These are phyloP conservation scores for Sphinx pinastri DNA, from an alignment of 2,888 invertebrate genomes.

Conservation along the genomic window DNA sequence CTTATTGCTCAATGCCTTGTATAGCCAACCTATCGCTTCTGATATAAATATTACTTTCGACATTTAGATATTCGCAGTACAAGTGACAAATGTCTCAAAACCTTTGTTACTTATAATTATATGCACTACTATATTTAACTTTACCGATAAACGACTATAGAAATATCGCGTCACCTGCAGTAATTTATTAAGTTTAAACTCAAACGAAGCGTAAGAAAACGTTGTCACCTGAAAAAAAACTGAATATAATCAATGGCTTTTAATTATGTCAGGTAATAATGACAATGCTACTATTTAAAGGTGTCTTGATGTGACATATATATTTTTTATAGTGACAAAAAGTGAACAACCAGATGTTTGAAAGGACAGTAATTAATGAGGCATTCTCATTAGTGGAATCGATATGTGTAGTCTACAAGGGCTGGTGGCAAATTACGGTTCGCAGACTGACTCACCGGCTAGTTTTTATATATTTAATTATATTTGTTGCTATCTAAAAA, in stretches of 20 bases:
- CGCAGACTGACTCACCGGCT: too few relatives aligned
- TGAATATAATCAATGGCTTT: background rate
- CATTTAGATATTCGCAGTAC: background rate
- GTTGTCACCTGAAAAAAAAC: constrained; percentile 31
- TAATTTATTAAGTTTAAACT: constrained; percentile 46
- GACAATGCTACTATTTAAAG: background rate
- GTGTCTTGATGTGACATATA: background rate
- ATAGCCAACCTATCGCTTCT: too few relatives aligned
- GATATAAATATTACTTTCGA: too few relatives aligned
- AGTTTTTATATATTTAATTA: too few relatives aligned
- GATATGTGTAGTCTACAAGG: too few relatives aligned
- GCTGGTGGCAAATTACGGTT: too few relatives aligned
- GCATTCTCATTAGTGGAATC: too few relatives aligned
- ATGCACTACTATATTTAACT: constrained; percentile 21
- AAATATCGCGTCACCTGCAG: constrained; percentile 44
- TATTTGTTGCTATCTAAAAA: too few relatives aligned
- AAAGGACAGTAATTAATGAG: too few relatives aligned
- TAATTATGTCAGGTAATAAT: background rate
- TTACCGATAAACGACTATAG: constrained; percentile 27
- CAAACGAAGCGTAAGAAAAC: constrained; percentile 35
- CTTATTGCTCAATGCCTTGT: too few relatives aligned
- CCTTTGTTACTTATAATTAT: background rate
- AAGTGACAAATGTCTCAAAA: background rate
- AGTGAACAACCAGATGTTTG: too few relatives aligned
- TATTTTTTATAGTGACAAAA: background rate